phyloP scores from a whole-genome alignment of 2,797 vertebrate species.

The Telmatherina bonti region DNA sequence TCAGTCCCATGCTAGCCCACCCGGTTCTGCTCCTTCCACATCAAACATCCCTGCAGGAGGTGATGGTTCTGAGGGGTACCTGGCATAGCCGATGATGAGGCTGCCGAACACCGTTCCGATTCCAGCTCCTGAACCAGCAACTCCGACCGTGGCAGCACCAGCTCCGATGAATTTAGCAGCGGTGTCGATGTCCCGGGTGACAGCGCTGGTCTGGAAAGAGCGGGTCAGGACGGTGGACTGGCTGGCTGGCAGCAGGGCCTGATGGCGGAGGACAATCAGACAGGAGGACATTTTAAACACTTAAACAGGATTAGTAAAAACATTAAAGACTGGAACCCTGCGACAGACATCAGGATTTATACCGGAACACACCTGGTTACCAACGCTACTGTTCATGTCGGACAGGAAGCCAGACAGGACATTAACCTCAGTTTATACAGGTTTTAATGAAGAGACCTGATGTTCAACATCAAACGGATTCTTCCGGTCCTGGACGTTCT shows the following conservation, averaged over 20 bases:
- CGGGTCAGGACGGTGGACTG: constrained; percentile 74
- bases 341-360: too few relatives aligned
- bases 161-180: constrained; percentile 97
- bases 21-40: background rate
- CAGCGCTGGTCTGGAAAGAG: constrained; percentile 86
- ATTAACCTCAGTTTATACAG: too few relatives aligned
- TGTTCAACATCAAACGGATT: too few relatives aligned
- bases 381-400: too few relatives aligned
- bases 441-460: too few relatives aligned
- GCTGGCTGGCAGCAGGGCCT: constrained; percentile 76
- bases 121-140: constrained; percentile 94
- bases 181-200: constrained; percentile 91
- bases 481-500: too few relatives aligned
- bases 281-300: background rate
- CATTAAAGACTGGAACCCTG: too few relatives aligned
- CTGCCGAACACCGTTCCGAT: constrained; percentile 98
- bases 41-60: too few relatives aligned
- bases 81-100: constrained; percentile 97
- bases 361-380: too few relatives aligned
- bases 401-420: too few relatives aligned
- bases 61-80: constrained; percentile 61
- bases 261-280: background rate
- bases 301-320: too few relatives aligned
- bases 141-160: constrained; percentile 95
- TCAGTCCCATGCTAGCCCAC: too few relatives aligned